A percentile compares a stretch with the other conserved stretches of the same genome.
Evolutionary conservation across 1,140 invertebrate genomes (phyloP).

Genomic region (Aphidius ervi): DNA sequence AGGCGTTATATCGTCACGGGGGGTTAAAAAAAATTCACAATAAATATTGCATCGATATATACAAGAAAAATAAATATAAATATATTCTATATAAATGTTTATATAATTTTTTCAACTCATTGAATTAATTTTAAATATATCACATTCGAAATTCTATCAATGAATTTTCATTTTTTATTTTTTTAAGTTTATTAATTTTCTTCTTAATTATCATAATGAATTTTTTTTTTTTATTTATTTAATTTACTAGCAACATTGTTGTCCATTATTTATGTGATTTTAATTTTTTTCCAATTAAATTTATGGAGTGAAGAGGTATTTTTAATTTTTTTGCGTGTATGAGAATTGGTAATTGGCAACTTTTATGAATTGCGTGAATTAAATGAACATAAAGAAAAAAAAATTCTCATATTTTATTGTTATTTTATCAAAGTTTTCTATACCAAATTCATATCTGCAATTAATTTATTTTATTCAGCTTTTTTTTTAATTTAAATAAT

Average conservation of each 20-base stretch:
- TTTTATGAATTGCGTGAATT: conserved; percentile 27
- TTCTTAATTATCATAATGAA: no score
- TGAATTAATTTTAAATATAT: no score
- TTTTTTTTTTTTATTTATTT: not conserved
- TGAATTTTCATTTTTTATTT: no score
- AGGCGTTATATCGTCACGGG: conserved; percentile 25
- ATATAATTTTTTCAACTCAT: no score
- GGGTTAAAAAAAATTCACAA: conserved; percentile 1
- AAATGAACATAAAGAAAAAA: no score
- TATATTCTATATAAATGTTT: not conserved
- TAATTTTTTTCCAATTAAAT: conserved; percentile 30
- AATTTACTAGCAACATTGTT: not conserved
- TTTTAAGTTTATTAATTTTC: no score
- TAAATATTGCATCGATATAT: conserved; percentile 3
- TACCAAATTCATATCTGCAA: no score
- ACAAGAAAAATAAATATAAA: not conserved
- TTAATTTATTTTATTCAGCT: no score
- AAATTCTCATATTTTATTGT: no score
- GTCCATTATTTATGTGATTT: conserved; percentile 5
- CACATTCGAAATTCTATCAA: no score
- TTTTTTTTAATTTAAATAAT: no score
- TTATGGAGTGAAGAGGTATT: conserved; percentile 17
- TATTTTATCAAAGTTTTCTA: no score
- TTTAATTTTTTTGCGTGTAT: conserved; percentile 13
- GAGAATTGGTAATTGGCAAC: conserved; percentile 34